Conservation (phyloP, 2,113 vertebrate genomes). For the Microcebus lehilahytsara region DNA sequence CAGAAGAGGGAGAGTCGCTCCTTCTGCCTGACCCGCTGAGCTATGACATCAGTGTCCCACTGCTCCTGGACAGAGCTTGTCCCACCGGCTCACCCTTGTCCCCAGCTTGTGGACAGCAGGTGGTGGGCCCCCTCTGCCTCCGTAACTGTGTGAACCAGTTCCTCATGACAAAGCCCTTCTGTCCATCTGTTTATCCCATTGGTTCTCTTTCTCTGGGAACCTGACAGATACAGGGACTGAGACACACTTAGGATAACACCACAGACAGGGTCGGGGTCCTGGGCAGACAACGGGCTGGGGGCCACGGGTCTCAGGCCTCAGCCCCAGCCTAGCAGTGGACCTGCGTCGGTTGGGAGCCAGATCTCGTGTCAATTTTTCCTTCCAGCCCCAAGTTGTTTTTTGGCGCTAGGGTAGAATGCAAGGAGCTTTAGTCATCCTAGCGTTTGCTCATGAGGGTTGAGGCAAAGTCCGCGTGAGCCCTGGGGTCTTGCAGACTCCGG, state of each 20-base stretch:
- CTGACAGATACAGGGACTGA: not conserved
- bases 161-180: too few relatives aligned
- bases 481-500: too few relatives aligned
- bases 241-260: rapidly evolving
- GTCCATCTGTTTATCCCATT: not conserved
- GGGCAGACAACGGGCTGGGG: rapidly evolving
- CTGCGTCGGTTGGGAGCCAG: rapidly evolving
- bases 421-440: too few relatives aligned
- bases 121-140: not conserved
- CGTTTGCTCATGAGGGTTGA: too few relatives aligned
- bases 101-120: rapidly evolving
- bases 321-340: rapidly evolving
- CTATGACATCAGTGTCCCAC: too few relatives aligned
- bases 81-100: not conserved
- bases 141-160: rapidly evolving
- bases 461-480: too few relatives aligned
- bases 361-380: rapidly evolving
- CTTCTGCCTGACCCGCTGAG: not conserved
- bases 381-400: too few relatives aligned
- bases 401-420: too few relatives aligned
- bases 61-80: not conserved
- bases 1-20: too few relatives aligned
- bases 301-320: rapidly evolving
- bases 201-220: not conserved
- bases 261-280: rapidly evolving